Percentiles rank a stretch among this genome's conserved stretches.
phyloP scores from a whole-genome alignment of 2,113 vertebrate genomes.

The Dryoscopus gambensis region DNA sequence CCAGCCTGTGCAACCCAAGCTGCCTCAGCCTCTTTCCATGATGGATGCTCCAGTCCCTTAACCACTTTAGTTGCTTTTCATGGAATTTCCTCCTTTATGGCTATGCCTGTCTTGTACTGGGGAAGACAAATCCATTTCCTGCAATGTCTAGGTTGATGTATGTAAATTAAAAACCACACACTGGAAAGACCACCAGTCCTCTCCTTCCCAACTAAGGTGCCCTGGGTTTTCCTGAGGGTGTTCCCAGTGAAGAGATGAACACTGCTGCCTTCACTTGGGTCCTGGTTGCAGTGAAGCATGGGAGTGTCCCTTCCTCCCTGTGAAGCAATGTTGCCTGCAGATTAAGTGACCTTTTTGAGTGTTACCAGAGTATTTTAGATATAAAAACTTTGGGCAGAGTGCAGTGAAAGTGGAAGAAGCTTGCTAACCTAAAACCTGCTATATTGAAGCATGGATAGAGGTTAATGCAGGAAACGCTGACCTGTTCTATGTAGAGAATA shows the following conservation, averaged over 20 bases:
- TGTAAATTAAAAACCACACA: background rate
- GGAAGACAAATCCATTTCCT: background rate
- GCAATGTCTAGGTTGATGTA: background rate
- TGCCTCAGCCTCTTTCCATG: background rate
- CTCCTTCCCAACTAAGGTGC: background rate
- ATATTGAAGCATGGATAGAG: background rate
- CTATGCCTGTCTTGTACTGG: background rate
- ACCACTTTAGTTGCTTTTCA: background rate
- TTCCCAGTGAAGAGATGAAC: background rate
- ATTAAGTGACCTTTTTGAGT: background rate
- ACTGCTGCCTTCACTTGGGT: background rate
- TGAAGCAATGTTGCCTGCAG: background rate
- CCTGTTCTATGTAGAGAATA: background rate
- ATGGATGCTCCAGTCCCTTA: background rate
- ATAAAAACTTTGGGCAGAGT: background rate
- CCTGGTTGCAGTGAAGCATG: rapidly evolving
- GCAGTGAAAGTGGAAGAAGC: background rate
- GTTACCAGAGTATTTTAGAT: background rate
- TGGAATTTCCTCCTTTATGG: background rate
- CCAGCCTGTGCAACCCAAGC: background rate
- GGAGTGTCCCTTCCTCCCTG: background rate
- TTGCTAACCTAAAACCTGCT: background rate
- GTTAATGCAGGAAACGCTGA: background rate
- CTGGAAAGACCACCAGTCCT: background rate
- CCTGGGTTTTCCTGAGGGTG: background rate